Evolutionary conservation across 1,140 invertebrate species (phyloP), one percentile per base, ranked within the genome.

Genomic region (Sycobia sp.): DNA sequence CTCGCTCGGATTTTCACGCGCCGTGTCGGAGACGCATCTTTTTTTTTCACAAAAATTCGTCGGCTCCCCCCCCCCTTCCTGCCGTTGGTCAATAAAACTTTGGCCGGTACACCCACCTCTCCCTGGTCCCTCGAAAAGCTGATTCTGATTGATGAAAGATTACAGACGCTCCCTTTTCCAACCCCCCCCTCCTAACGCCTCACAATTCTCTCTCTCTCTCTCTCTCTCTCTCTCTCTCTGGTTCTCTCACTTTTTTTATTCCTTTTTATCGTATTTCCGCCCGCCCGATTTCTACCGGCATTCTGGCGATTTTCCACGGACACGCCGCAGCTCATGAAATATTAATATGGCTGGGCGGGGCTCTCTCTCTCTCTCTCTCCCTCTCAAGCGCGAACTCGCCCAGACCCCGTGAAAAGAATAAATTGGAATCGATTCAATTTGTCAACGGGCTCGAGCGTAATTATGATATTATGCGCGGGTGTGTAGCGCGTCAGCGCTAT

Each of bases 111-210:
- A 49, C 27, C 29, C n/a, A n/a, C n/a, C n/a, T 49, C 47, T 47
- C 25, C 20, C 23, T 32, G 46, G 34, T 32, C 8, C 51, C 41
- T 16, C n/a, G n/a, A n/a, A n/a, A n/a, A n/a, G n/a, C 20, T 57
- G 72, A 80, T 79, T 71, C 76, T 81, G 79, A 80, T 81, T 79
- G 78, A 82, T 81, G 79, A 73, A 76, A 76, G 76, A 80, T 80
- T 79, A 80, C 80, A 76, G 73, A 67, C 49, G 51, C 7, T n/a
- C 41, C 23, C 25, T 44, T 23, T 18, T n/a, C n/a, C n/a, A n/a
- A n/a, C n/a, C n/a, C n/a, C n/a, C n/a, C n/a, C n/a, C n/a, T n/a
- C n/a, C n/a, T n/a, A n/a, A n/a, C n/a, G n/a, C n/a, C n/a, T n/a
- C n/a, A n/a, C n/a, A n/a, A n/a, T n/a, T n/a, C n/a, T n/a, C n/a